Conservation (phyloP, 2,113 vertebrate genomes). For the Rhadina sibilatrix region DNA sequence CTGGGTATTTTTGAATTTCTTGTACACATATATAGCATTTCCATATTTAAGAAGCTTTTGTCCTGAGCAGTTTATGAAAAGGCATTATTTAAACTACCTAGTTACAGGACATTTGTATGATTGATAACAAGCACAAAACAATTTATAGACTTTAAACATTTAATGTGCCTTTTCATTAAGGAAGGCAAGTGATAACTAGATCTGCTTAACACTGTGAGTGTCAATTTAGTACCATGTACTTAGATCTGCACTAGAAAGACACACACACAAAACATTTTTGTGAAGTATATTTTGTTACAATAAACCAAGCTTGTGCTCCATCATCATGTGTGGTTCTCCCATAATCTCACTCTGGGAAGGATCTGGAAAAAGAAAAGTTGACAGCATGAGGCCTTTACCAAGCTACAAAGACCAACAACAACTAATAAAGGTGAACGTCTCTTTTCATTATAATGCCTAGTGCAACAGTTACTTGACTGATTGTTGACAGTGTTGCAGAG, state of each 20-base stretch:
- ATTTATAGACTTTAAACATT: constrained; percentile 52
- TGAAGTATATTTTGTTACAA: constrained; percentile 69
- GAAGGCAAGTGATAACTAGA: constrained; percentile 35
- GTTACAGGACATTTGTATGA: constrained; percentile 49
- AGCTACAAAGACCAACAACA: background rate
- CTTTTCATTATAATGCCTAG: background rate
- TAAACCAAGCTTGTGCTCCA: constrained; percentile 89
- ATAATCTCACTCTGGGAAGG: constrained; percentile 89
- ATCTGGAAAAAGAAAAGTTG: constrained; percentile 74
- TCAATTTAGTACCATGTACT: constrained; percentile 56
- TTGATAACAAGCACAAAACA: constrained; percentile 61
- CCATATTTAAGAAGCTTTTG: constrained; percentile 12
- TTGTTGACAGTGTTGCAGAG: background rate
- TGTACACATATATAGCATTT: constrained; percentile 14
- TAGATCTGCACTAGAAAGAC: constrained; percentile 29
- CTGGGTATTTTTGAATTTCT: background rate
- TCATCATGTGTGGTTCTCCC: constrained; percentile 95
- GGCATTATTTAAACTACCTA: constrained; percentile 16
- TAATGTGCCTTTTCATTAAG: constrained; percentile 63
- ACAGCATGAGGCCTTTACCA: background rate
- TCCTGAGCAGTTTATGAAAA: constrained; percentile 57
- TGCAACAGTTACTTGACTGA: background rate
- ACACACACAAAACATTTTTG: background rate
- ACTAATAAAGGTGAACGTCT: background rate
- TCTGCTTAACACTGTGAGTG: constrained; percentile 24